Conservation (phyloP, 2,888 invertebrate species). For the Bombylius discolor region DNA sequence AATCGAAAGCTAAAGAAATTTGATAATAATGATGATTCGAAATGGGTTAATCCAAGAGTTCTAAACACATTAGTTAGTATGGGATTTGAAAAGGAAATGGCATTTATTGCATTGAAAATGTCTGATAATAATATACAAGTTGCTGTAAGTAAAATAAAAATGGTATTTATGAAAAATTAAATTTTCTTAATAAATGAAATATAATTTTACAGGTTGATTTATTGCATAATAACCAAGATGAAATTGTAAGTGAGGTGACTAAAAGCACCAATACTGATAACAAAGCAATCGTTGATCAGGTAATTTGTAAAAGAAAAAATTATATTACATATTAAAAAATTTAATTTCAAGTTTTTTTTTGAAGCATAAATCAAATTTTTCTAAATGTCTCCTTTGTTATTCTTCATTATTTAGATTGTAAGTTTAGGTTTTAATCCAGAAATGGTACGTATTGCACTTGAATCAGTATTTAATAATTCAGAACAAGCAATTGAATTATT, state of each 20-base stretch:
- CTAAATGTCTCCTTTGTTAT: slow-evolving; percentile 23
- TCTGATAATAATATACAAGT: slow-evolving; percentile 55
- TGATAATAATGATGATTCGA: slow-evolving; percentile 8
- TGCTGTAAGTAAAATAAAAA: slow-evolving; percentile 35
- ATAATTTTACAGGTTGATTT: slow-evolving; percentile 17
- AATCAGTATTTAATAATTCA: slow-evolving; percentile 41
- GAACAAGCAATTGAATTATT: slow-evolving; percentile 47
- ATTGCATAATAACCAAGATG: slow-evolving; percentile 23
- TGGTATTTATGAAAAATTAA: background rate
- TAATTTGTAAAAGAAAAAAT: slow-evolving; percentile 1
- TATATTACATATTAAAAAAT: background rate
- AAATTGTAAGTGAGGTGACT: slow-evolving; percentile 19
- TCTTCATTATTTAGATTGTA: slow-evolving; percentile 28
- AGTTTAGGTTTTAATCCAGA: slow-evolving; percentile 48
- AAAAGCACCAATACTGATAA: slow-evolving; percentile 7
- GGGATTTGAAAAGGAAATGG: slow-evolving; percentile 51
- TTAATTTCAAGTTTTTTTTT: no score
- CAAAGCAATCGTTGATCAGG: slow-evolving; percentile 18
- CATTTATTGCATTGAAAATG: slow-evolving; percentile 47
- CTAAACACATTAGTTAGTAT: slow-evolving; percentile 45
- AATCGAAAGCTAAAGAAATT: slow-evolving; percentile 19
- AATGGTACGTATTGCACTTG: slow-evolving; percentile 43
- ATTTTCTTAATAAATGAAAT: background rate
- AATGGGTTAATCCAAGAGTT: slow-evolving; percentile 34
- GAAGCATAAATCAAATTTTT: no score